Evolutionary conservation across 2,888 invertebrate species (phyloP), one percentile per base, ranked within the genome.

Genomic region (Pristionchus entomophagus): DNA sequence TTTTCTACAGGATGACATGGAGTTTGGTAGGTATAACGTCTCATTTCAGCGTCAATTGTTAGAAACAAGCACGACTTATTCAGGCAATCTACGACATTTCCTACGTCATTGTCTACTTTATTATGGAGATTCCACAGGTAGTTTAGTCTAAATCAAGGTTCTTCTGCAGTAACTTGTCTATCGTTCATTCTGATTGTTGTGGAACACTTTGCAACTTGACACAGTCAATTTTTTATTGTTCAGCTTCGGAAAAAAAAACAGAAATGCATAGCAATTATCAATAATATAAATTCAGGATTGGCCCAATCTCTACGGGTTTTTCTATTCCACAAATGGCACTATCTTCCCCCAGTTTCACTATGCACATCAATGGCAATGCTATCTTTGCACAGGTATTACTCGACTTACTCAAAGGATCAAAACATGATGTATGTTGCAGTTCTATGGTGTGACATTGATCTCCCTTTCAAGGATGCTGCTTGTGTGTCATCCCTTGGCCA

Each of bases 71-170:
- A 10, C 22, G 0, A 29, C 32, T 32, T 65, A 69, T 2, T 38
- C 41, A 69, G 69, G 69, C 69, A n/a, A 69, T 69, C 10, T 69
- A 69, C 41, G 69, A 69, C 38, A 69, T 69, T 10, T 69, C 69
- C n/a, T 69, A 69, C 6, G 69, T 69, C 38, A 69, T 69, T 10
- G 38, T 38, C 5, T 69, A 38, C 69, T 69, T 69, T n/a, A 69
- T 69, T 69, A 69, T 69, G 38, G 69, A 69, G 69, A 69, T 69
- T 69, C 69, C 69, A 22, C 69, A 69, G 69, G 69, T 69, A 32
- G 51, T n/a, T 14, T n/a, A n/a, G n/a, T n/a, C n/a, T n/a, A n/a
- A n/a, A n/a, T n/a, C n/a, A n/a, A n/a, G n/a, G n/a, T n/a, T n/a
- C n/a, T n/a, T n/a, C n/a, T n/a, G n/a, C n/a, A n/a, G n/a, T n/a